Percentiles rank a stretch among this genome's conserved stretches.
Conservation (phyloP, 2,797 vertebrate species). For the Apodemus agrarius region DNA sequence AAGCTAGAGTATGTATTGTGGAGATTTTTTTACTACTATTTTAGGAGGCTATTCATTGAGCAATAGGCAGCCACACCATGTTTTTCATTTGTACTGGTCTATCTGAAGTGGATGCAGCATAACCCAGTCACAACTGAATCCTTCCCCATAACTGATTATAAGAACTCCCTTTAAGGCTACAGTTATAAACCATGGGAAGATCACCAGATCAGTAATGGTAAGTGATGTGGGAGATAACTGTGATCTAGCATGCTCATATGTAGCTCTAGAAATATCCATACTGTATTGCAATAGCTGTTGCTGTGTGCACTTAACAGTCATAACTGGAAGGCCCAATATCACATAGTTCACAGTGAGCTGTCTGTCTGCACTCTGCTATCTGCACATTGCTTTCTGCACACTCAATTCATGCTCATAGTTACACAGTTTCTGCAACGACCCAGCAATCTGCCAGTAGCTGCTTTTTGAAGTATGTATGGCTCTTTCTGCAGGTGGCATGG, state of each 20-base stretch:
- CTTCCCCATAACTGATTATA: not conserved
- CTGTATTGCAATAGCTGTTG: not conserved
- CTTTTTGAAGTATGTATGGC: not conserved
- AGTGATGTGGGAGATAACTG: not conserved
- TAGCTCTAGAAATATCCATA: not conserved
- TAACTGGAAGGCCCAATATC: not conserved
- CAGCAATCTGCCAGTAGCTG: not conserved
- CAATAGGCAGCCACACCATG: not conserved
- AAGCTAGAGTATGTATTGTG: not conserved
- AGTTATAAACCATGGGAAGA: not conserved
- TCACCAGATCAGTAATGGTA: not conserved
- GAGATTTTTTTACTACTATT: not conserved
- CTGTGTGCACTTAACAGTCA: not conserved
- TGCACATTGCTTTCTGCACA: not conserved
- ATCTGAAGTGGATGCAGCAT: not conserved
- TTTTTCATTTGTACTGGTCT: not conserved
- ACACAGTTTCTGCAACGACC: not conserved
- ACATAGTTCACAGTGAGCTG: not conserved
- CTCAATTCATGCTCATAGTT: not conserved
- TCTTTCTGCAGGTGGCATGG: slow-evolving; percentile 30
- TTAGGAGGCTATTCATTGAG: not conserved
- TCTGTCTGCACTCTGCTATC: not conserved
- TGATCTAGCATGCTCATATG: not conserved
- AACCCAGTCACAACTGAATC: not conserved
- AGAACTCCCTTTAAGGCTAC: not conserved